Evolutionary conservation across 2,888 invertebrate genomes (phyloP), one percentile per base, ranked within the genome.

Genomic region (Xylocampa areola): DNA sequence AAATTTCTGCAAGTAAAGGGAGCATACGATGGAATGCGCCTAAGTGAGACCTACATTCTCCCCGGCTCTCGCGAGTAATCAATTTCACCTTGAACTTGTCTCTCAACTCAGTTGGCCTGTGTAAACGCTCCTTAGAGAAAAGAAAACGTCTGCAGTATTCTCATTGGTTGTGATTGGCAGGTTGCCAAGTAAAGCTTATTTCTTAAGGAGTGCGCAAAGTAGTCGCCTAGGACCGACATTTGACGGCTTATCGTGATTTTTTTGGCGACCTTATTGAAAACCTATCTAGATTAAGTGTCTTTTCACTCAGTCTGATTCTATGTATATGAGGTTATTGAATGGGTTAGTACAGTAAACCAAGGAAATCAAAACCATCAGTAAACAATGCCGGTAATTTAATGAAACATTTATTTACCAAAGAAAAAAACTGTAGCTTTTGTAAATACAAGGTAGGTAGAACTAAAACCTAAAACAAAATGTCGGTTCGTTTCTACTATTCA

Each of bases 11-110:
- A 27, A 51, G 44, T 37, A 67, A 52, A 32, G 33, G 8, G 40
- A 41, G 27, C 43, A 41, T 17, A 48, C 11, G 27, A 48, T 59
- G 52, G 47, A 35, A 76, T 59, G 68, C 21, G 44, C 17, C 25
- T 61, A 53, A 44, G 55, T 45, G 39, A 59, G 52, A 50, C 29
- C 49, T 61, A 50, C 62, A 73, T 67, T 60, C 68, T 33, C n/a
- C 6, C 23, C 14, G 17, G 19, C 21, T 43, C 65, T 36, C 27
- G 19, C 16, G 41, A 33, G 43, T 27, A 45, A 53, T 61, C 39
- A 40, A 33, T 33, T 27, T 43, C 33, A 69, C 74, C 51, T 73
- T 73, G 65, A 60, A 63, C 57, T 45, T 55, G 41, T n/a, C n/a
- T n/a, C n/a, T n/a, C n/a, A n/a, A n/a, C 40, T 39, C 10, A 10